Evolutionary conservation across 2,797 vertebrate genomes (phyloP), one percentile per base, ranked within the genome.

Genomic region (Amphiprion clarkii): DNA sequence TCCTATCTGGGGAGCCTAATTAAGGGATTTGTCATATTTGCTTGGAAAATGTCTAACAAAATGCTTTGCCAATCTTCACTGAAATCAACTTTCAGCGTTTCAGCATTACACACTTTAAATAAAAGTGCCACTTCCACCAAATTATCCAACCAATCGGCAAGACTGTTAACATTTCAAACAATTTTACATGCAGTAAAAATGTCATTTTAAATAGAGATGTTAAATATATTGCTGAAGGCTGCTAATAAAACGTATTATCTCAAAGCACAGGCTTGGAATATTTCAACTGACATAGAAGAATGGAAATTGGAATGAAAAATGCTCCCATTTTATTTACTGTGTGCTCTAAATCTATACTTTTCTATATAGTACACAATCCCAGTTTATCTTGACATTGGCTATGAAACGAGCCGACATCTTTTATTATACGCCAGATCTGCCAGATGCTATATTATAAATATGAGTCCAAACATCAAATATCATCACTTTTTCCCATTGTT

Each of bases 41-140:
- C 4, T 29, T 65, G 5, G 3, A 42, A 31, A 49, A 42, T n/a
- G 2, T 19, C 6, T 16, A 21, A 52, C 14, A 19, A 11, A 52
- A 52, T 42, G 14, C 0, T 63, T 13, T 0, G 0, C 19, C 19
- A 33, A 16, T 40, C 13, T 31, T 53, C 27, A 53, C 12, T 62
- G 46, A 42, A 61, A 72, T 21, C 10, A 36, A 71, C 36, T 19
- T n/a, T n/a, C 3, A n/a, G 1, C 5, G 5, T 6, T 49, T 44
- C 11, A 51, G 5, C 4, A 42, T 16, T 21, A 25, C 11, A 53
- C 14, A 71, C 5, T 65, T 62, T 21, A 4, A 55, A n/a, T 60
- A 29, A 62, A 54, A 9, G 25, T 57, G 12, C 3, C 16, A 36
- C 5, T 13, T 67, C 36, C 39, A 17, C 55, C 29, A 59, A 19